These are phyloP conservation scores for Chloroceryle inda DNA, from an alignment of 2,797 vertebrate genomes.

Conservation along the genomic window DNA sequence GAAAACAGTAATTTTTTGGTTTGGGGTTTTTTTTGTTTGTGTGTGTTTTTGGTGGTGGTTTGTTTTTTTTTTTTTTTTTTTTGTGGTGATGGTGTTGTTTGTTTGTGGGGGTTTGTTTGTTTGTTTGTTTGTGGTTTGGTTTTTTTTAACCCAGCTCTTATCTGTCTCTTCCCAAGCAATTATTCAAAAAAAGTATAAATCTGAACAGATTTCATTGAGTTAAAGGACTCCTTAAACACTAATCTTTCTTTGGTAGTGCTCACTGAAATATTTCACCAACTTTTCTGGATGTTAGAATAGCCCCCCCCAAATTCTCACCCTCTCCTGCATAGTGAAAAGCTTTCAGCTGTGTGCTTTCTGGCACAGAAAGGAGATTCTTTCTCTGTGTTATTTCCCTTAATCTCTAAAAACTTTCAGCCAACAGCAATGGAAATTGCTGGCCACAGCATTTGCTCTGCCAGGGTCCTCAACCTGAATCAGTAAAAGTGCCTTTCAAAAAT, in stretches of 20 bases:
- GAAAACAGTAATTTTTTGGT: not conserved
- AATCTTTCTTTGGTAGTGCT: not conserved
- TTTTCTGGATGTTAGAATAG: not conserved
- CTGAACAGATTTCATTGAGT: not conserved
- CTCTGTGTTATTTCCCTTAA: not conserved
- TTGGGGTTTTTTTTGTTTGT: too few species aligned
- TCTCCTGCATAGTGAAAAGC: not conserved
- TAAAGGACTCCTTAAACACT: not conserved
- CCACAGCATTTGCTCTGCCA: not conserved
- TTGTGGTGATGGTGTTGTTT: too few species aligned
- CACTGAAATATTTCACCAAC: not conserved
- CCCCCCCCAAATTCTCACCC: not conserved
- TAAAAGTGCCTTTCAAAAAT: not conserved
- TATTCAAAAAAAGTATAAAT: not conserved
- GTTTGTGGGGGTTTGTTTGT: too few species aligned
- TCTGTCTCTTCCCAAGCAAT: not conserved
- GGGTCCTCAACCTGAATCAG: not conserved
- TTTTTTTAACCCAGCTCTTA: not conserved
- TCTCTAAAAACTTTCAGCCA: not conserved
- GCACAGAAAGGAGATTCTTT: not conserved
- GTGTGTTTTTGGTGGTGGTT: too few species aligned
- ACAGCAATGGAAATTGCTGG: not conserved
- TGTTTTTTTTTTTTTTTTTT: too few species aligned
- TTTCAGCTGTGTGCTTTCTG: not conserved
- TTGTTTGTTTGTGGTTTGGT: too few species aligned